A percentile compares a stretch with the other conserved stretches of the same genome.
These are phyloP conservation scores for Sparus aurata DNA, from an alignment of 2,797 vertebrate species.

Conservation along the genomic window DNA sequence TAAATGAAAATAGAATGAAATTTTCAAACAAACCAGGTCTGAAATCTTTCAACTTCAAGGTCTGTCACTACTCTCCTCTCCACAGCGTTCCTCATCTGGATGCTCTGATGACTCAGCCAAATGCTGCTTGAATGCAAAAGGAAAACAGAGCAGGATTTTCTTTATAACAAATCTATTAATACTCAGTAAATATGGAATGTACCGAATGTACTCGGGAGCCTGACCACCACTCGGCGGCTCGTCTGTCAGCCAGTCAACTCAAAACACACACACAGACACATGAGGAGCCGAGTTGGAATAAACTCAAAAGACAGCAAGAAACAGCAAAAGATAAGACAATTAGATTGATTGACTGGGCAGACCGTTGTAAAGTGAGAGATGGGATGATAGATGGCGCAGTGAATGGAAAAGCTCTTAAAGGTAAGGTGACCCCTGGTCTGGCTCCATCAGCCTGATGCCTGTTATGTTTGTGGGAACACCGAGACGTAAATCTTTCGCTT, in stretches of 20 bases:
- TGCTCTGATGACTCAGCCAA: conserved; percentile 41
- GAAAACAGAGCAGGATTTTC: conserved; percentile 34
- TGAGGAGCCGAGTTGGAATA: neutral
- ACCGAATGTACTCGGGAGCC: neutral
- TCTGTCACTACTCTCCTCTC: conserved; percentile 1
- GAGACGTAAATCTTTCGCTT: conserved; percentile 62
- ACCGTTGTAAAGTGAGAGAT: conserved; percentile 24
- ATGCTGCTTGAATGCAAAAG: neutral
- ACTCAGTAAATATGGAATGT: conserved; percentile 29
- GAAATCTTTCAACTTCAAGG: neutral
- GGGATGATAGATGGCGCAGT: conserved; percentile 26
- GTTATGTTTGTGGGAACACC: conserved; percentile 57
- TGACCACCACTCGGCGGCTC: conserved; percentile 8
- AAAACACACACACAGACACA: conserved; percentile 9
- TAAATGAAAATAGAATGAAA: no score
- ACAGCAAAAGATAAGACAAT: conserved; percentile 11
- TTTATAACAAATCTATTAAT: conserved; percentile 47
- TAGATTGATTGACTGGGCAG: conserved; percentile 29
- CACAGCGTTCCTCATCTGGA: conserved; percentile 16
- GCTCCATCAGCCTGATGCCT: conserved; percentile 51
- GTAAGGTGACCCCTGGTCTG: conserved; percentile 57
- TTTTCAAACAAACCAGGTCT: neutral
- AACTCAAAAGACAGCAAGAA: conserved; percentile 7
- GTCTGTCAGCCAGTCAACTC: conserved; percentile 13
- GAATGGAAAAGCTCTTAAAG: conserved; percentile 62